Base-by-base conservation (phyloP, 1,140 invertebrate genomes). In the Drosophila seguyi region DNA sequence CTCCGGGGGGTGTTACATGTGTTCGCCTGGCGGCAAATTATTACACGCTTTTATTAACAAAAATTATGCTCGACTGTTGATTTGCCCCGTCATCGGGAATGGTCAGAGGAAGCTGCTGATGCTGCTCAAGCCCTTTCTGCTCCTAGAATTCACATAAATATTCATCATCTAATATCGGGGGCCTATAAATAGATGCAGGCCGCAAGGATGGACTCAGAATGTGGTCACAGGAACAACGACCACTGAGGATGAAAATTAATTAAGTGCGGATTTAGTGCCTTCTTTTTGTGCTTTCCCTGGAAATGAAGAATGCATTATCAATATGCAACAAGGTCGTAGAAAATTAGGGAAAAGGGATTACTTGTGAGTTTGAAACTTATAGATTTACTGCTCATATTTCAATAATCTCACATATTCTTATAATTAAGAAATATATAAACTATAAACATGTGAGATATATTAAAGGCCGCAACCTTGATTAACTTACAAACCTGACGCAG, bases 31-130 rank as follows among this genome's bases (percentile, higher is more conserved):
- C 50, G 38, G 60, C 79, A 82, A 82, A 87, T 87, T 75, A 80
- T 83, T 88, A 76, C 84, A 84, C 72, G 85, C 75, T 88, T 84
- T 84, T 80, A 77, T 77, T 83, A 79, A 73, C 75, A 77, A 72
- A 80, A 76, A 80, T 88, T 88, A 80, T 77, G 68, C 74, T 80
- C 72, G 74, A 66, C 85, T 80, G 83, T 87, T 84, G 80, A 87
- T 87, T 77, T 88, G 84, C 76, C 62, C 44, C 59, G 80, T 87
- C 83, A 87, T 81, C 75, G 42, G 48, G 48, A 41, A 66, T 61
- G 72, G 57, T 48, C 18, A 52, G 31, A 42, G 34, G 52, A 55
- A 45, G 44, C 45, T 69, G 38, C 47, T 45, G 31, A 4, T 18
- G 7, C 27, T 42, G 11, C 31, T 39, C 29, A 44, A 53, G 13